Evolutionary conservation across 2,888 invertebrate genomes (phyloP).

Genomic region (Lydus trimaculatus): DNA sequence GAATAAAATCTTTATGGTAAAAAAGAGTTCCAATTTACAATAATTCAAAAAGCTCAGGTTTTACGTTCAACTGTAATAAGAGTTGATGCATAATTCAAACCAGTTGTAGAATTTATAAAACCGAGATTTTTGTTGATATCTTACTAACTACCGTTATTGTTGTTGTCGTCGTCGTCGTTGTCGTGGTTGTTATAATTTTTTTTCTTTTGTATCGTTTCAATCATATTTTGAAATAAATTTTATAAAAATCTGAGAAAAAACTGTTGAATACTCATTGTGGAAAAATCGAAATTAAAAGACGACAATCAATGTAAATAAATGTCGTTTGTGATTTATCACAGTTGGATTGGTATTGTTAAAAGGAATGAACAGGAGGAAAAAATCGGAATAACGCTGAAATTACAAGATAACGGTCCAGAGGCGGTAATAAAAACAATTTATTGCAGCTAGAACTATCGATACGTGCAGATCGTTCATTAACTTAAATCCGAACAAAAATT

Average conservation of each 20-base stretch:
- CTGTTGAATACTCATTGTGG: background rate
- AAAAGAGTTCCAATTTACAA: background rate
- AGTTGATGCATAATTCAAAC: slow-evolving; percentile 2
- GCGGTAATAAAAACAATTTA: background rate
- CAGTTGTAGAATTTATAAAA: background rate
- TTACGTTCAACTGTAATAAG: background rate
- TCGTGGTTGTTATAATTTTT: background rate
- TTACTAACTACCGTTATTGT: background rate
- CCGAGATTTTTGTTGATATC: background rate
- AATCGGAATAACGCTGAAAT: slow-evolving; percentile 1
- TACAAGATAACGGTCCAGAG: background rate
- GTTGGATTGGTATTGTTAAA: background rate
- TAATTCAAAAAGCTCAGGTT: background rate
- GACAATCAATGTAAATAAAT: background rate
- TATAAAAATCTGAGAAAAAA: background rate
- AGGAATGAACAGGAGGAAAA: background rate
- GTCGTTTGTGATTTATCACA: background rate
- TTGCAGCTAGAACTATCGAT: background rate
- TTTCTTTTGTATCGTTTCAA: too few species aligned
- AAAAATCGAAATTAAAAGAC: background rate
- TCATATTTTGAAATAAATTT: background rate
- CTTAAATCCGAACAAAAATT: background rate
- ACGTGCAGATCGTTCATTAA: background rate
- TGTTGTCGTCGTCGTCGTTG: background rate
- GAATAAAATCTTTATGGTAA: background rate